Conservation (phyloP, 1,140 invertebrate species). For the Zeugodacus cucurbitae region DNA sequence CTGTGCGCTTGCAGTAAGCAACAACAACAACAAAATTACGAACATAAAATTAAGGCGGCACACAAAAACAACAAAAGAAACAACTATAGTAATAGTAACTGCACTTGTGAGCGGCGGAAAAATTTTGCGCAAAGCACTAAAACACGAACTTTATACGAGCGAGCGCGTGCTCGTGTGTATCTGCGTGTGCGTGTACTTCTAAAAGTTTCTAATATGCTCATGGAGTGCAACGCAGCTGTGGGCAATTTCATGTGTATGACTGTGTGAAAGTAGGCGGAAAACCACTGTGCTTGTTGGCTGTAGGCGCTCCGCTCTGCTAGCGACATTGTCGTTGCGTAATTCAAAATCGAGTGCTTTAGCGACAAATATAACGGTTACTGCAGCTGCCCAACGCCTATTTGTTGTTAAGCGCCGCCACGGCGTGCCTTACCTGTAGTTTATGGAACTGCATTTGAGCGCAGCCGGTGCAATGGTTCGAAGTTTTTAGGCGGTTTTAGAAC, state of each 20-base stretch:
- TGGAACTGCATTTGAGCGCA: not conserved
- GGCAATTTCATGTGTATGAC: not conserved
- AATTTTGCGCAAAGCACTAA: not conserved
- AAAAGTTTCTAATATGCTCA: no score
- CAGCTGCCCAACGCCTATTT: not conserved
- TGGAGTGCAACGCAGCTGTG: not conserved
- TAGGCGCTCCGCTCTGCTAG: not conserved
- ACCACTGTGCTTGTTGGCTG: not conserved
- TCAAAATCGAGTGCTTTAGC: constrained; percentile 18
- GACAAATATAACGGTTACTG: not conserved
- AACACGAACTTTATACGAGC: not conserved
- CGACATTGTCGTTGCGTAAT: not conserved
- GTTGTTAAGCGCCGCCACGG: not conserved
- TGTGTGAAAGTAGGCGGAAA: not conserved
- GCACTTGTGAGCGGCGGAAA: constrained; percentile 11
- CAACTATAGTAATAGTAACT: not conserved
- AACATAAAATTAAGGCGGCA: not conserved
- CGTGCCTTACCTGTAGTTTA: not conserved
- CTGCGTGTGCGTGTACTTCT: not conserved
- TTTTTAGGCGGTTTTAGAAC: not conserved
- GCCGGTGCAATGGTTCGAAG: not conserved
- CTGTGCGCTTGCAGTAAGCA: not conserved
- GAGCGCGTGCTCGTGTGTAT: not conserved
- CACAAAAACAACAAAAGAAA: not conserved
- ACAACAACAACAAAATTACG: constrained; percentile 14